phyloP scores from a whole-genome alignment of 1,140 invertebrate genomes.

The Aphaenogaster ashmeadi region DNA sequence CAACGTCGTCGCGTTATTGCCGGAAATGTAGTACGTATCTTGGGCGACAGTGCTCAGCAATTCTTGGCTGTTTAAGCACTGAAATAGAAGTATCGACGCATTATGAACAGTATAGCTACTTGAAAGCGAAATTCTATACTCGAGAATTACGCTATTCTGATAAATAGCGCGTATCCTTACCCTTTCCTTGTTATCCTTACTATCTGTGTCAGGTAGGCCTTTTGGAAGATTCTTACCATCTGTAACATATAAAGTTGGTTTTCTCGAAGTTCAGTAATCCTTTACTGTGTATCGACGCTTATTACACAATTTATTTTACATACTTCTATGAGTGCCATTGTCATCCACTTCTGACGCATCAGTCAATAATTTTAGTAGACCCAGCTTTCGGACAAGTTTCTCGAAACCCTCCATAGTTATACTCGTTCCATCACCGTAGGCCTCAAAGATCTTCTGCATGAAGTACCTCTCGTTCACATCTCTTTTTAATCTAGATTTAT shows the following conservation, averaged over 20 bases:
- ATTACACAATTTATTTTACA: conserved; percentile 72
- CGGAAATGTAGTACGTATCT: conserved; percentile 69
- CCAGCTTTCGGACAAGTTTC: conserved; percentile 89
- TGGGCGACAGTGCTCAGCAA: conserved; percentile 81
- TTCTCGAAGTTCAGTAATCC: neutral
- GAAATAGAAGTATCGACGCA: conserved; percentile 60
- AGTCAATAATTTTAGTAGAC: conserved; percentile 88
- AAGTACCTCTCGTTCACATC: conserved; percentile 81
- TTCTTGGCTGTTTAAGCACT: conserved; percentile 85
- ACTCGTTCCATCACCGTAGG: conserved; percentile 88
- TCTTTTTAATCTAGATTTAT: conserved; percentile 71
- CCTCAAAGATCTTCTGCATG: conserved; percentile 86
- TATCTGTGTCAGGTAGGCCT: conserved; percentile 68
- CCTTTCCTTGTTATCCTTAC: conserved; percentile 63
- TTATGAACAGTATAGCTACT: neutral
- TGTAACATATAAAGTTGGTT: conserved; percentile 40
- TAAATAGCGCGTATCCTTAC: conserved; percentile 60
- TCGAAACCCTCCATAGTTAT: conserved; percentile 91
- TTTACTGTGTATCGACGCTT: neutral
- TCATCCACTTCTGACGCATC: conserved; percentile 65
- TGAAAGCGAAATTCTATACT: neutral
- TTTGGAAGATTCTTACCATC: conserved; percentile 64
- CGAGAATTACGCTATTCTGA: neutral
- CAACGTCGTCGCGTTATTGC: conserved; percentile 79
- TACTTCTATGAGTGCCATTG: conserved; percentile 71